A percentile compares a stretch with the other conserved stretches of the same genome.
Evolutionary conservation across 64 coral and sea anemone genomes (phyloP).

Genomic region (Platygyra sinensis): DNA sequence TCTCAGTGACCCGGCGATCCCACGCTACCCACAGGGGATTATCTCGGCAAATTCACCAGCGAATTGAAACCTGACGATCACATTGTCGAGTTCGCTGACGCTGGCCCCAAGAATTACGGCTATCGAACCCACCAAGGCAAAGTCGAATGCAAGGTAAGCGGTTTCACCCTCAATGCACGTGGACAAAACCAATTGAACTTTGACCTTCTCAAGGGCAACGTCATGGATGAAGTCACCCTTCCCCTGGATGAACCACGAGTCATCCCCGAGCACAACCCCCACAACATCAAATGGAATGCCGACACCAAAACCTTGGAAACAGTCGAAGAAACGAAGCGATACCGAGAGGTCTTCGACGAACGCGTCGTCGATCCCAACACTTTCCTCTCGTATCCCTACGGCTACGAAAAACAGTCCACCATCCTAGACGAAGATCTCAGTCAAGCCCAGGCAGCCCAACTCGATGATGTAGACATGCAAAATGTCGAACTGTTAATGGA

Average conservation of each 20-base stretch:
- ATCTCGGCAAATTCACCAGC: slow-evolving; percentile 32
- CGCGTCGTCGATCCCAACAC: not conserved
- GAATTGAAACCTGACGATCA: slow-evolving; percentile 3
- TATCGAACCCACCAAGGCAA: not conserved
- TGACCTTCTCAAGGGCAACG: not conserved
- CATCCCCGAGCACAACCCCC: not conserved
- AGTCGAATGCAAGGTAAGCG: not conserved
- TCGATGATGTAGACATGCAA: no score
- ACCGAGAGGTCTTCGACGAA: not conserved
- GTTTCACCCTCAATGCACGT: slow-evolving; percentile 5
- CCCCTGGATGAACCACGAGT: not conserved
- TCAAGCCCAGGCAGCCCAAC: no score
- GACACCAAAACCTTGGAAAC: no score
- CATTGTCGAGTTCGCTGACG: not conserved
- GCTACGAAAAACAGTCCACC: no score
- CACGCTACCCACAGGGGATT: not conserved
- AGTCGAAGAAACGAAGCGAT: not conserved
- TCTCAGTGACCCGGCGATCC: not conserved
- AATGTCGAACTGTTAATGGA: no score
- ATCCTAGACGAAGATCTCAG: no score
- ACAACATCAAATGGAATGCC: not conserved
- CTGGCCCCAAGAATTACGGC: slow-evolving; percentile 57
- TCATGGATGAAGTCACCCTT: not conserved
- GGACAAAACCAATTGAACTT: not conserved
- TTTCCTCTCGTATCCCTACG: not conserved